phyloP scores from a whole-genome alignment of 2,888 invertebrate species.

The Perizoma affinitatum region DNA sequence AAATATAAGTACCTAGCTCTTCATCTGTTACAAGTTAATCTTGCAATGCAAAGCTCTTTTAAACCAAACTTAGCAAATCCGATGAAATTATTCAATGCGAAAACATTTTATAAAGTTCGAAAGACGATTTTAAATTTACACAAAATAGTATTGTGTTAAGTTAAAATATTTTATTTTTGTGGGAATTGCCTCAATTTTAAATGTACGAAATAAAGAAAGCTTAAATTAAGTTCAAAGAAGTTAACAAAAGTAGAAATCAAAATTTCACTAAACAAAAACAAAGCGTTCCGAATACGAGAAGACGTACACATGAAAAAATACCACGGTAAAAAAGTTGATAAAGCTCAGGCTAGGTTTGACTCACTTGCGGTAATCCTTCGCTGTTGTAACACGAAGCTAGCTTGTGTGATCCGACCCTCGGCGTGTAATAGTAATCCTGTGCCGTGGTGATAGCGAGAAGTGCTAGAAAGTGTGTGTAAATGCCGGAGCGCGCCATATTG shows the following conservation, averaged over 20 bases:
- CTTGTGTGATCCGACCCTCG: constrained; percentile 67
- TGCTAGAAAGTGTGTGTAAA: constrained; percentile 59
- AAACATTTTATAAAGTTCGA: too few species aligned
- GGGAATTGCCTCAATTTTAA: too few species aligned
- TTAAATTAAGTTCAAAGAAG: background rate
- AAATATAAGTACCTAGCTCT: too few species aligned
- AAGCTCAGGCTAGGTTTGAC: constrained; percentile 45
- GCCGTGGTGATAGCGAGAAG: constrained; percentile 55
- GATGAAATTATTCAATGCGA: too few species aligned
- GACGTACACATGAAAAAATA: constrained; percentile 52
- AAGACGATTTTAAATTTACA: too few species aligned
- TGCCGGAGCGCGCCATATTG: constrained; percentile 71
- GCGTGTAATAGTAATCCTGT: constrained; percentile 68
- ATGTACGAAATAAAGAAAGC: background rate
- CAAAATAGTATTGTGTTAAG: too few species aligned
- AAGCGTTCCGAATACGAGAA: constrained; percentile 47
- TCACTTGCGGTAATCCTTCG: constrained; percentile 73
- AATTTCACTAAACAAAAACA: constrained; percentile 48
- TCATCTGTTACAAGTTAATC: background rate
- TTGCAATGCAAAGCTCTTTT: background rate
- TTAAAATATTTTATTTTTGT: too few species aligned
- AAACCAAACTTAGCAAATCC: too few species aligned
- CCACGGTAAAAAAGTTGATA: constrained; percentile 51
- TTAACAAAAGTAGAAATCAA: constrained; percentile 5
- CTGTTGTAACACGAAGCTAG: constrained; percentile 72